Base-by-base conservation (phyloP, 2,888 invertebrate genomes). In the Ectemnius cavifrons region DNA sequence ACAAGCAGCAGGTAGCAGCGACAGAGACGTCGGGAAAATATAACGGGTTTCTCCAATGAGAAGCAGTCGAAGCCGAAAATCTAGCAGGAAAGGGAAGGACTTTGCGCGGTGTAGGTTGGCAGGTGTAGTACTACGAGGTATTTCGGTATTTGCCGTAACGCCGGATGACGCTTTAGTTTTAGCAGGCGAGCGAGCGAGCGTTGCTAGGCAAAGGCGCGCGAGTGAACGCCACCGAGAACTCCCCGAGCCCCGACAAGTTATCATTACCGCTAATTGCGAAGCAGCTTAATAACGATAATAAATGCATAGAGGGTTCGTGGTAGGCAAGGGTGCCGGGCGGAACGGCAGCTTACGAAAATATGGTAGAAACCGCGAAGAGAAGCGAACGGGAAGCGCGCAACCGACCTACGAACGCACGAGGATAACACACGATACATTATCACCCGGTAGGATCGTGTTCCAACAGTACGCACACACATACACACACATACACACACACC, bases 241-340 rank as follows among this genome's bases (percentile, higher is more conserved):
- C 52, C 52, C 52, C 61, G 52, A 37, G n/a, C 28, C 16, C 58
- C 47, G 67, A 27, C 18, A 65, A 73, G 20, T 59, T 59, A 14
- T 66, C 65, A 49, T 45, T 58, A 59, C 14, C 60, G 62, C 76
- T 81, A 81, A 81, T 77, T 80, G 80, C 73, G 65, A 81, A 81
- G 61, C 64, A 76, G 68, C 73, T 62, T 79, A 77, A 79, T 81
- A 77, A 81, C 74, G 67, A 47, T 79, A 72, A 81, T 75, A 77
- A 73, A 75, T 75, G 77, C 72, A 79, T 74, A 62, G 68, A 57
- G 46, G 79, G 79, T 79, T 74, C 49, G 70, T 46, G 65, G 56
- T 18, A 20, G 67, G 62, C 23, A 28, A 28, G 16, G 18, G 27
- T 49, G 59, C 37, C 46, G n/a, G 62, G 28, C 37, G n/a, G 28